phyloP scores from a whole-genome alignment of 53 echinoderm and acorn worm species.

The Crossaster papposus region DNA sequence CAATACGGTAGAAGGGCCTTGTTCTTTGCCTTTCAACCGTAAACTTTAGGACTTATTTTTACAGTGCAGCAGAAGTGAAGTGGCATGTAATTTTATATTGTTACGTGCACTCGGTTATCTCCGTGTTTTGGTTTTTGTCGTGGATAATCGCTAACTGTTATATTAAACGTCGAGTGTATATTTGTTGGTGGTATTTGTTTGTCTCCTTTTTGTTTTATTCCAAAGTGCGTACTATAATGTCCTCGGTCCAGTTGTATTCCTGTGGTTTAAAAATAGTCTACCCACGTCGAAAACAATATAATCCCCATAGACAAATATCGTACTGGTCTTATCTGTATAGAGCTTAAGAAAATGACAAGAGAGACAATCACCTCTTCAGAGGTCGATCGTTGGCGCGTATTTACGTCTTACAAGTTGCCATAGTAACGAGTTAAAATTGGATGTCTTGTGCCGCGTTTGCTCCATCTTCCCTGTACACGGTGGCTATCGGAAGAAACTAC shows the following conservation, averaged over 20 bases:
- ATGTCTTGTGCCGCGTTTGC: neutral
- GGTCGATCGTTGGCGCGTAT: neutral
- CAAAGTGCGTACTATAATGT: too few species aligned
- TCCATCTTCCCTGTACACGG: neutral
- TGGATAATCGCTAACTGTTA: too few species aligned
- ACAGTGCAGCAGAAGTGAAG: too few species aligned
- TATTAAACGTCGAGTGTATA: too few species aligned
- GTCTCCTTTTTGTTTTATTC: too few species aligned
- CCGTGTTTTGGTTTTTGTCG: too few species aligned
- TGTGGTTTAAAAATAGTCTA: neutral
- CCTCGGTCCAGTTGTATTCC: neutral
- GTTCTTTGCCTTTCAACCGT: too few species aligned
- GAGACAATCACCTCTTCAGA: neutral
- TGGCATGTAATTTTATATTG: too few species aligned
- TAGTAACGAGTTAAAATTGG: neutral
- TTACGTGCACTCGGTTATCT: too few species aligned
- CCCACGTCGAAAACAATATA: neutral
- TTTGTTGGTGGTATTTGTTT: too few species aligned
- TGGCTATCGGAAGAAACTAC: neutral
- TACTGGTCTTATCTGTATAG: neutral
- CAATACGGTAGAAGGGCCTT: too few species aligned
- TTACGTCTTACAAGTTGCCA: neutral
- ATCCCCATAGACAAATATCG: neutral
- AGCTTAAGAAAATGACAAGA: neutral
- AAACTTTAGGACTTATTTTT: too few species aligned